Evolutionary conservation across 2,113 vertebrate species (phyloP).

Genomic region (Dunckerocampus dactyliophorus): DNA sequence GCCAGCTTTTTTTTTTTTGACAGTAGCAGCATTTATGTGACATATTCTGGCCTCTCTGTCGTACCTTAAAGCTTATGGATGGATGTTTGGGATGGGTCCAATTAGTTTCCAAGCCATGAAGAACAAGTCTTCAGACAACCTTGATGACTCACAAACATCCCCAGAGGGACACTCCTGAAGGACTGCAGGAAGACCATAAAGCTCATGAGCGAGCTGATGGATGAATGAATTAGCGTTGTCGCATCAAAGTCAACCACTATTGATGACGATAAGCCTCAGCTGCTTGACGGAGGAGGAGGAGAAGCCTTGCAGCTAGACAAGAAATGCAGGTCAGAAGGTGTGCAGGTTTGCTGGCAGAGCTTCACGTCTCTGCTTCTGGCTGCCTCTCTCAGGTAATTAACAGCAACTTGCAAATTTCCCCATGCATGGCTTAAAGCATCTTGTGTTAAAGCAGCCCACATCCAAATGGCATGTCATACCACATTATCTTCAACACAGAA

Average conservation of each 20-base stretch:
- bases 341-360: conserved; percentile 44
- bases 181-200: conserved; percentile 11
- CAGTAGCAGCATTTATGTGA: conserved; percentile 38
- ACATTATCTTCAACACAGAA: conserved; percentile 58
- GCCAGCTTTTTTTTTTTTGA: no score
- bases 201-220: conserved; percentile 3
- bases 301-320: not conserved
- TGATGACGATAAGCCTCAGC: conserved; percentile 21
- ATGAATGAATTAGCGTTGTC: conserved; percentile 41
- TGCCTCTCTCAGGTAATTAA: conserved; percentile 57
- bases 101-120: conserved; percentile 54
- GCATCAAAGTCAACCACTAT: conserved; percentile 43
- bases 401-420: conserved; percentile 51
- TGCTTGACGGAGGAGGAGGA: conserved; percentile 16
- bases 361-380: conserved; percentile 17
- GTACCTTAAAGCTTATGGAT: conserved; percentile 38
- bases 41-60: conserved; percentile 57
- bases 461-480: conserved; percentile 55
- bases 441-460: conserved; percentile 60
- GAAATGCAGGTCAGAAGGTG: conserved; percentile 47
- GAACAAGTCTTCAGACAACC: conserved; percentile 46
- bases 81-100: conserved; percentile 42
- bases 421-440: conserved; percentile 50
- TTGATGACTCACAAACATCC: conserved; percentile 44
- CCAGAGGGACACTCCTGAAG: conserved; percentile 35